A percentile compares a stretch with the other conserved stretches of the same genome.
Evolutionary conservation across 2,888 invertebrate species (phyloP).

Genomic region (Perizoma affinitatum): DNA sequence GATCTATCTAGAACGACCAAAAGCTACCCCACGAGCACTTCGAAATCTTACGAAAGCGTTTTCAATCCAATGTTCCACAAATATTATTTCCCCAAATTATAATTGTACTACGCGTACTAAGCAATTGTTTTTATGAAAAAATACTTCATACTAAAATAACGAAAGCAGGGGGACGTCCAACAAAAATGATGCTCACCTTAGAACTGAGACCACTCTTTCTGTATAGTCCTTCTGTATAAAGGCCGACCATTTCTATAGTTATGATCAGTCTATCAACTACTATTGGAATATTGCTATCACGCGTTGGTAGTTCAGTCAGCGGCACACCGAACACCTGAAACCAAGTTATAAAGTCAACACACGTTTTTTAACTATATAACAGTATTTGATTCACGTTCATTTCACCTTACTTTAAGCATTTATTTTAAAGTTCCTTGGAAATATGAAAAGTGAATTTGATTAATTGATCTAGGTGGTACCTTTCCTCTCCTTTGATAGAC

Average conservation of each 20-base stretch:
- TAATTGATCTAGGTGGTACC: conserved; percentile 44
- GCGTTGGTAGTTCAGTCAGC: conserved; percentile 88
- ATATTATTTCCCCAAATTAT: too few relatives aligned
- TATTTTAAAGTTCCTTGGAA: too few relatives aligned
- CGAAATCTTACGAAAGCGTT: too few relatives aligned
- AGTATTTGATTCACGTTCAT: neutral
- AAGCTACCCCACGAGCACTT: too few relatives aligned
- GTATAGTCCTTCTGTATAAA: conserved; percentile 97
- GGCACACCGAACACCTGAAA: conserved; percentile 85
- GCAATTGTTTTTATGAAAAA: too few relatives aligned
- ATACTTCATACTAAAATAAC: too few relatives aligned
- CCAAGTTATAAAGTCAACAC: neutral
- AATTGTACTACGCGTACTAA: too few relatives aligned
- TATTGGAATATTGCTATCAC: conserved; percentile 92
- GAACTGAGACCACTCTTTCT: conserved; percentile 95
- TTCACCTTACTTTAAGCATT: too few relatives aligned
- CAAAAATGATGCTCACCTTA: conserved; percentile 70
- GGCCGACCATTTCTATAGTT: conserved; percentile 95
- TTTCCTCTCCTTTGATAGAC: conserved; percentile 60
- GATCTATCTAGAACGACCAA: too few relatives aligned
- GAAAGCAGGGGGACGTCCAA: too few relatives aligned
- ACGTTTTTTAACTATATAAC: neutral
- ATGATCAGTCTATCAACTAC: conserved; percentile 94
- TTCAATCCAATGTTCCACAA: too few relatives aligned
- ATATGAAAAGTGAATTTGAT: too few relatives aligned